phyloP scores from a whole-genome alignment of 2,888 invertebrate species.

The Synergus gifuensis region DNA sequence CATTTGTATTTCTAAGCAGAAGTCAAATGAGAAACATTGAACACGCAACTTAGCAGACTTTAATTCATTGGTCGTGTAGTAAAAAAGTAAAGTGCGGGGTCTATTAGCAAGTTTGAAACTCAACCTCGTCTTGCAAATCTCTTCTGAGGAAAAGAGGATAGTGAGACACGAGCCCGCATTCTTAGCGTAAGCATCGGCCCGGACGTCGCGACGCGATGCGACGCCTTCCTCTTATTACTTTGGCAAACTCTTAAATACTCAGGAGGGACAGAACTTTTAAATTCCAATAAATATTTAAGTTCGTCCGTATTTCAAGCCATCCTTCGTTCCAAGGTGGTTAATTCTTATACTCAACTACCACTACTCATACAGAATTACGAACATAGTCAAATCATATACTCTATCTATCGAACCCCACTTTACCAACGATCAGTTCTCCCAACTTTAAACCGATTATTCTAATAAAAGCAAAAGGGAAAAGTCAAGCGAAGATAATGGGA shows the following conservation, averaged over 20 bases:
- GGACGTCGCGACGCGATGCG: constrained; percentile 22
- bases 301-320: constrained; percentile 55
- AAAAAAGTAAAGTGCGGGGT: neutral
- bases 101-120: constrained; percentile 35
- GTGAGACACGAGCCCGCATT: constrained; percentile 49
- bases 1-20: neutral
- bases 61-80: constrained; percentile 9
- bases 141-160: constrained; percentile 49
- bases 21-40: neutral
- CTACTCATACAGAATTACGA: neutral
- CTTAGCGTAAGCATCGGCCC: constrained; percentile 25
- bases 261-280: constrained; percentile 68
- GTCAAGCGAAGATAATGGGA: too few species aligned
- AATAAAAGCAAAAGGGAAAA: neutral
- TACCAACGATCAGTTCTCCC: neutral
- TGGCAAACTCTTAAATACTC: constrained; percentile 72
- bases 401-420: neutral
- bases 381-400: neutral
- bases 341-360: constrained; percentile 7
- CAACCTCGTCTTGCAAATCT: constrained; percentile 46
- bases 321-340: constrained; percentile 32
- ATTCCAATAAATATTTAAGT: constrained; percentile 75
- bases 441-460: neutral
- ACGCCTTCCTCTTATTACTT: constrained; percentile 67
- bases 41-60: neutral